phyloP scores from a whole-genome alignment of 2,888 invertebrate genomes.

The Megaustenia siamemsis region DNA sequence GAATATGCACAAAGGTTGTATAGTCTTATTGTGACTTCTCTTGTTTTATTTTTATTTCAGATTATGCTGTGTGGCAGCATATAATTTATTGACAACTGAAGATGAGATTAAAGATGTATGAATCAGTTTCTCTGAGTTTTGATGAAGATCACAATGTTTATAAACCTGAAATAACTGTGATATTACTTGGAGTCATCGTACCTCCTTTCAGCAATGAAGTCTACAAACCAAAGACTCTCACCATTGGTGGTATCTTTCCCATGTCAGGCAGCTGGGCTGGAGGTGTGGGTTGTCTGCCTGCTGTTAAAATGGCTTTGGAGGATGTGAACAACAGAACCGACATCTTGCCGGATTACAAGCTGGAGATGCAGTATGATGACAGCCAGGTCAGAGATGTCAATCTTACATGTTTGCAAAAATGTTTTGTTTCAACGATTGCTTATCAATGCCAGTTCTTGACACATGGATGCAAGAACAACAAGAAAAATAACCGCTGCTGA shows the following conservation, averaged over 20 bases:
- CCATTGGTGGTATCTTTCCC: slow-evolving; percentile 95
- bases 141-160: background rate
- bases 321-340: slow-evolving; percentile 95
- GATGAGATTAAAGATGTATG: background rate
- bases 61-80: background rate
- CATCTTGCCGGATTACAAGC: slow-evolving; percentile 92
- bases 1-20: background rate
- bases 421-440: too few relatives aligned
- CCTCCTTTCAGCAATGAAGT: background rate
- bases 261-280: slow-evolving; percentile 99
- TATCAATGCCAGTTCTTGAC: too few relatives aligned
- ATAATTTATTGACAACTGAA: background rate
- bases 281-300: slow-evolving; percentile 98
- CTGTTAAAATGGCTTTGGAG: slow-evolving; percentile 95
- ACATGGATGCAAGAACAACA: too few relatives aligned
- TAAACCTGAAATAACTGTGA: background rate
- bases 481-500: too few relatives aligned
- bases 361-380: slow-evolving; percentile 95
- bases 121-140: background rate
- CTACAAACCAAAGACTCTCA: slow-evolving; percentile 69
- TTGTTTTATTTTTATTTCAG: background rate
- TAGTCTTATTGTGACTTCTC: background rate
- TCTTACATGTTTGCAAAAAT: too few relatives aligned
- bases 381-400: slow-evolving; percentile 96
- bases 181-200: background rate